Percentiles rank a stretch among this genome's conserved stretches.
phyloP scores from a whole-genome alignment of 1,140 invertebrate genomes.

The Bombus sylvicola region DNA sequence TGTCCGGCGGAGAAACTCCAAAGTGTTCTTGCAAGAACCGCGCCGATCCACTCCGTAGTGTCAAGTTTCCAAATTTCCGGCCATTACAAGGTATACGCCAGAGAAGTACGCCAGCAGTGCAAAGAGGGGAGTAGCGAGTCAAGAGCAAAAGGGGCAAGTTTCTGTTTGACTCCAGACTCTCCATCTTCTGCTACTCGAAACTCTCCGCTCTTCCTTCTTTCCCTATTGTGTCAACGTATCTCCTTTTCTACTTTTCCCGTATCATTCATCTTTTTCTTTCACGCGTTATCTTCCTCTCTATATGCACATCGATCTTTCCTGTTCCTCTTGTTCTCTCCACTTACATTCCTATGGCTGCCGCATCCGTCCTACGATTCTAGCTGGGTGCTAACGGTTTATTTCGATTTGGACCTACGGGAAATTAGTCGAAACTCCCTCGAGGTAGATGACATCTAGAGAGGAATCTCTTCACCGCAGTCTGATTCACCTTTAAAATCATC shows the following conservation, averaged over 20 bases:
- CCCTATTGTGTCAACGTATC: not conserved
- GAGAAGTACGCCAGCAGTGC: slow-evolving; percentile 3
- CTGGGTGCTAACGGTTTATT: slow-evolving; percentile 68
- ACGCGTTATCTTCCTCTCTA: not conserved
- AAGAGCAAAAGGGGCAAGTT: slow-evolving; percentile 64
- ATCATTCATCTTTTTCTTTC: not conserved
- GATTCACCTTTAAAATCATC: not conserved
- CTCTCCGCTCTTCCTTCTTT: not conserved
- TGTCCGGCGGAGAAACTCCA: slow-evolving; percentile 57
- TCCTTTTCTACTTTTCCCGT: not conserved
- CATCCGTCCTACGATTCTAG: slow-evolving; percentile 39
- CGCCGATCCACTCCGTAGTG: slow-evolving; percentile 55
- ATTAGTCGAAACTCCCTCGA: slow-evolving; percentile 67
- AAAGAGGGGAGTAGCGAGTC: slow-evolving; percentile 35
- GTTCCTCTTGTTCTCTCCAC: slow-evolving; percentile 19
- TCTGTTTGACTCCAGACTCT: slow-evolving; percentile 62
- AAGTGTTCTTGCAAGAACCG: slow-evolving; percentile 59
- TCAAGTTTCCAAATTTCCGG: slow-evolving; percentile 72
- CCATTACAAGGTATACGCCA: slow-evolving; percentile 54
- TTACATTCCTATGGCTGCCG: slow-evolving; percentile 26
- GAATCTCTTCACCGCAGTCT: slow-evolving; percentile 50
- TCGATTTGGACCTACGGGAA: slow-evolving; percentile 68
- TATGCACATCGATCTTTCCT: slow-evolving; percentile 7
- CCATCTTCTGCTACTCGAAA: not conserved
- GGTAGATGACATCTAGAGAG: slow-evolving; percentile 48